These are phyloP conservation scores for Tribolium freemani DNA, from an alignment of 2,888 invertebrate species.

Conservation along the genomic window DNA sequence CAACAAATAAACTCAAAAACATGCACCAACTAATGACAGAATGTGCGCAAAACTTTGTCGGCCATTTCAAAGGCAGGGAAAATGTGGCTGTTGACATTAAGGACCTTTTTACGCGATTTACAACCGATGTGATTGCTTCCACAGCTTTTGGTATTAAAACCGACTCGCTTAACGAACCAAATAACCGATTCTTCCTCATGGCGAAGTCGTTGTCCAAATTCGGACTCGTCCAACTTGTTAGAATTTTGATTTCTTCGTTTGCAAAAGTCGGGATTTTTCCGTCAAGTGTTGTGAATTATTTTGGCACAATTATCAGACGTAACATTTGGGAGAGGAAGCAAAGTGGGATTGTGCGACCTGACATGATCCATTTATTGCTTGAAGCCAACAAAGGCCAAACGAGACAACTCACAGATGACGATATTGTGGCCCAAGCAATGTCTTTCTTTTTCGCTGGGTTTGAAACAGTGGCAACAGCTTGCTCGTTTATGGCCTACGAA, in stretches of 20 bases:
- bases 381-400: conserved; percentile 1
- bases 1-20: conserved; percentile 49
- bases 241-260: background rate
- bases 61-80: conserved; percentile 28
- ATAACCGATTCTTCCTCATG: conserved; percentile 58
- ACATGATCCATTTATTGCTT: conserved; percentile 20
- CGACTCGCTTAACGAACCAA: conserved; percentile 56
- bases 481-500: conserved; percentile 14
- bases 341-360: conserved; percentile 7
- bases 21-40: conserved; percentile 47
- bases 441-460: conserved; percentile 26
- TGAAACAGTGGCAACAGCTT: conserved; percentile 9
- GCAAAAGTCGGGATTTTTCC: background rate
- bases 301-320: background rate
- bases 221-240: background rate
- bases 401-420: conserved; percentile 6
- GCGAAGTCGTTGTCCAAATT: background rate
- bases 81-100: conserved; percentile 51
- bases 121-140: conserved; percentile 59
- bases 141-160: conserved; percentile 59
- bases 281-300: background rate
- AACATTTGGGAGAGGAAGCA: background rate
- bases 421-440: conserved; percentile 17
- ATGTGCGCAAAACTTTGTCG: conserved; percentile 46
- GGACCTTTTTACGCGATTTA: conserved; percentile 56